phyloP scores from a whole-genome alignment of 2,888 invertebrate genomes.

The Nebria brevicollis region DNA sequence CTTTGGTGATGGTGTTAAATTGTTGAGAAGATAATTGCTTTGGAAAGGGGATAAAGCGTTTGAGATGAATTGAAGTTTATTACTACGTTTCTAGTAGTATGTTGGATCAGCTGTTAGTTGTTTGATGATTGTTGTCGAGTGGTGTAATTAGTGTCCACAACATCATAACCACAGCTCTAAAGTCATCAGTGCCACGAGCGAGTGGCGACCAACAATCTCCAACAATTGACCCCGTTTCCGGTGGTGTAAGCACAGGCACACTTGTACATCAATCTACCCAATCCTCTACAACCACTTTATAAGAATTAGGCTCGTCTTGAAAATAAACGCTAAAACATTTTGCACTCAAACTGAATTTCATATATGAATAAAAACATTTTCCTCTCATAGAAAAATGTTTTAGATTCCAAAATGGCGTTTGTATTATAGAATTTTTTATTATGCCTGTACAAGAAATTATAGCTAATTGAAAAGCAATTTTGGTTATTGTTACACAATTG shows the following conservation, averaged over 20 bases:
- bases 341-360: too few relatives aligned
- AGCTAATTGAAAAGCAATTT: not conserved
- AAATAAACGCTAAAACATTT: too few relatives aligned
- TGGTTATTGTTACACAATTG: not conserved
- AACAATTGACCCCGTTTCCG: slow-evolving; percentile 38
- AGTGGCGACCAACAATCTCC: slow-evolving; percentile 32
- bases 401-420: too few relatives aligned
- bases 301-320: too few relatives aligned
- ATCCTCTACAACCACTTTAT: not conserved
- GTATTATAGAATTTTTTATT: too few relatives aligned
- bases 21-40: not conserved
- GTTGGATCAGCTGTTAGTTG: slow-evolving; percentile 15
- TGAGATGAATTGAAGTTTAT: not conserved
- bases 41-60: not conserved
- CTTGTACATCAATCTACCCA: not conserved
- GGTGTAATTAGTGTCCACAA: slow-evolving; percentile 22
- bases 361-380: too few relatives aligned
- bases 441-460: not conserved
- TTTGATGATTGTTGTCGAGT: slow-evolving; percentile 4
- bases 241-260: slow-evolving; percentile 17
- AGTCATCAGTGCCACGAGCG: slow-evolving; percentile 36
- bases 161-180: slow-evolving; percentile 2
- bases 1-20: not conserved
- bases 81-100: slow-evolving; percentile 2
- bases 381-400: too few relatives aligned